These are phyloP conservation scores for Yponomeuta plumbellus DNA, from an alignment of 2,888 invertebrate genomes.

Conservation along the genomic window DNA sequence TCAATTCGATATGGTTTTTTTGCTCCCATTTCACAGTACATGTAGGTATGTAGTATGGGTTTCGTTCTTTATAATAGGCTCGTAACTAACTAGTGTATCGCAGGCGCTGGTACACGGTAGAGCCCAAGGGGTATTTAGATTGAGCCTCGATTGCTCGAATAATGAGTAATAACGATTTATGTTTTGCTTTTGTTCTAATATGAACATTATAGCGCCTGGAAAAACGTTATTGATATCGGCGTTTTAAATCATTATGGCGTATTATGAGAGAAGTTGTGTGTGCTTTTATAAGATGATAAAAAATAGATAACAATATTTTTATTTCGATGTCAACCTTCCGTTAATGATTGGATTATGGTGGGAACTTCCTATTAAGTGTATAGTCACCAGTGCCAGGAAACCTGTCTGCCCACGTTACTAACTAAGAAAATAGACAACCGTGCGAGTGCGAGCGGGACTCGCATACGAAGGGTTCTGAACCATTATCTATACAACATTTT, in stretches of 20 bases:
- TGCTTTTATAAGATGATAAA: too few relatives aligned
- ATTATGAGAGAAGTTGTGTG: not conserved
- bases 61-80: slow-evolving; percentile 29
- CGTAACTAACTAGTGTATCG: slow-evolving; percentile 25
- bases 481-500: too few relatives aligned
- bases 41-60: slow-evolving; percentile 23
- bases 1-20: slow-evolving; percentile 52
- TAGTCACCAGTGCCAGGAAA: too few relatives aligned
- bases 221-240: not conserved
- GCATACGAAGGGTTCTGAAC: too few relatives aligned
- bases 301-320: too few relatives aligned
- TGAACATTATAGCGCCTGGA: not conserved
- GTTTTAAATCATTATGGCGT: not conserved
- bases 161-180: slow-evolving; percentile 13
- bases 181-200: slow-evolving; percentile 16
- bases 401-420: too few relatives aligned
- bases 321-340: too few relatives aligned
- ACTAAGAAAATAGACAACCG: too few relatives aligned
- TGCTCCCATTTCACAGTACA: slow-evolving; percentile 22
- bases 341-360: too few relatives aligned
- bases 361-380: too few relatives aligned
- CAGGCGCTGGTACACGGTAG: slow-evolving; percentile 4
- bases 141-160: slow-evolving; percentile 27
- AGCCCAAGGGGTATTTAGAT: slow-evolving; percentile 31
- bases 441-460: too few relatives aligned